phyloP scores from a whole-genome alignment of 1,140 invertebrate genomes.

The Zaprionus kolodkinae region DNA sequence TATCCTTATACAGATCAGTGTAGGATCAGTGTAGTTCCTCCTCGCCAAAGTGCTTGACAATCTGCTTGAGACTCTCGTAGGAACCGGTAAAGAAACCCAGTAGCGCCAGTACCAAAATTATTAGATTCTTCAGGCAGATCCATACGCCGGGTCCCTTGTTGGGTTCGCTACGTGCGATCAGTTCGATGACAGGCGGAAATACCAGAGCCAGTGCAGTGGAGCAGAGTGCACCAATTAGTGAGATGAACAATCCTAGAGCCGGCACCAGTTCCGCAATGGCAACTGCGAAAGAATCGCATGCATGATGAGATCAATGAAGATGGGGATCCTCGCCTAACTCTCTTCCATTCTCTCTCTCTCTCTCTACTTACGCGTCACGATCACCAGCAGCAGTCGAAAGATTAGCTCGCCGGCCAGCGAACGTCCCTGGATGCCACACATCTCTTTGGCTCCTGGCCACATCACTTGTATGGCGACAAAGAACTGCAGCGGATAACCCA shows the following conservation, averaged over 20 bases:
- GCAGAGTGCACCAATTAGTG: slow-evolving; percentile 94
- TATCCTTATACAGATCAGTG: background rate
- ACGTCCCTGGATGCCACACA: slow-evolving; percentile 52
- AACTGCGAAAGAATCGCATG: slow-evolving; percentile 86
- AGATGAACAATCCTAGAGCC: slow-evolving; percentile 93
- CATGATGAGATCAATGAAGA: background rate
- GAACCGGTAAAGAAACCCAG: slow-evolving; percentile 90
- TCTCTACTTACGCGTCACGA: slow-evolving; percentile 89
- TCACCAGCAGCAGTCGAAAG: slow-evolving; percentile 88
- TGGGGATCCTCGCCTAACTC: background rate
- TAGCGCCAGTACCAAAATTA: slow-evolving; percentile 88
- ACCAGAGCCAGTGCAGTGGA: slow-evolving; percentile 94
- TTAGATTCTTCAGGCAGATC: slow-evolving; percentile 86
- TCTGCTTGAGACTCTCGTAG: slow-evolving; percentile 88
- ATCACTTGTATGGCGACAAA: slow-evolving; percentile 91
- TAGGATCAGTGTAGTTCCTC: slow-evolving; percentile 49
- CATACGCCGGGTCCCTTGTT: slow-evolving; percentile 84
- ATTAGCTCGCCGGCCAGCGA: slow-evolving; percentile 86
- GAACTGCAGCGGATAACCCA: slow-evolving; percentile 93
- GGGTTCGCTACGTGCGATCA: slow-evolving; percentile 87
- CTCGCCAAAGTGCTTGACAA: slow-evolving; percentile 84
- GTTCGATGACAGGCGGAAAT: slow-evolving; percentile 95
- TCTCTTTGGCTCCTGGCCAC: slow-evolving; percentile 84
- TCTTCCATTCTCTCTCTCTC: no score
- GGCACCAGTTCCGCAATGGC: slow-evolving; percentile 92